These are phyloP conservation scores for Drosophila seguyi DNA, from an alignment of 1,140 invertebrate genomes.

Conservation along the genomic window DNA sequence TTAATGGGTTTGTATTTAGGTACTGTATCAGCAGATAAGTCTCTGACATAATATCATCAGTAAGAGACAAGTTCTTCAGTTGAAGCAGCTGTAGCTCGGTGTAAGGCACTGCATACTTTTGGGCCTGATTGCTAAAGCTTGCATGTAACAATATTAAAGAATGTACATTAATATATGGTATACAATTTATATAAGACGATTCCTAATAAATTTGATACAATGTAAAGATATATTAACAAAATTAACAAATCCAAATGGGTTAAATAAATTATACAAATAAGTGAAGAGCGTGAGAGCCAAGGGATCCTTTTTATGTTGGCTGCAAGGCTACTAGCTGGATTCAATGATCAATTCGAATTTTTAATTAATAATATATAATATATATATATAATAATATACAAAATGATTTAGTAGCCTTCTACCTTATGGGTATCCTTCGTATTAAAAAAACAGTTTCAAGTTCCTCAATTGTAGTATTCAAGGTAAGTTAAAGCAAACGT, in stretches of 20 bases:
- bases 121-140: background rate
- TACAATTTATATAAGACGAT: background rate
- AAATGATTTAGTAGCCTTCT: too few relatives aligned
- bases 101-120: constrained; percentile 8
- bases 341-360: background rate
- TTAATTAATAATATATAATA: background rate
- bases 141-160: background rate
- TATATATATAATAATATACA: too few relatives aligned
- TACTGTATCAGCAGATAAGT: too few relatives aligned
- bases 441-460: too few relatives aligned
- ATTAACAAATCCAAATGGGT: background rate
- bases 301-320: too few relatives aligned
- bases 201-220: background rate
- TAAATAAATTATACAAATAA: background rate
- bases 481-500: too few relatives aligned
- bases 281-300: background rate
- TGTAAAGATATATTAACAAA: background rate
- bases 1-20: background rate
- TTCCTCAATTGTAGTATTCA: too few relatives aligned
- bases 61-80: background rate
- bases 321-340: too few relatives aligned
- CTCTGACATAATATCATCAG: too few relatives aligned
- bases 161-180: background rate
- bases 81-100: background rate
- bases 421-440: too few relatives aligned